Conservation (phyloP, 2,113 vertebrate species). For the Dromiciops gliroides region DNA sequence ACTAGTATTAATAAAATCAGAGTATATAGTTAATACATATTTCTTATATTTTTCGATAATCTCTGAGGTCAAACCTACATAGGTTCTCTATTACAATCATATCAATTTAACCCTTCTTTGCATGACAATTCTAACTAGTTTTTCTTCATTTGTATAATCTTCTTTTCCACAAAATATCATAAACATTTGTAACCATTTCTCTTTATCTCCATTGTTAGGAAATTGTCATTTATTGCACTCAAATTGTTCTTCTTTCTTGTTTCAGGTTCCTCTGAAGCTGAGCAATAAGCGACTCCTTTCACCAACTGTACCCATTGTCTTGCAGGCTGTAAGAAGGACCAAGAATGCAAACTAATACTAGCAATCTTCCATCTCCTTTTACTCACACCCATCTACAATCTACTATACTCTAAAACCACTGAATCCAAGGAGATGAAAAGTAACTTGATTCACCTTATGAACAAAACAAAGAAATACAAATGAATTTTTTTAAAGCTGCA, state of each 20-base stretch:
- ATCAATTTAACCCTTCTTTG: no score
- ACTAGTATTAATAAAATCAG: no score
- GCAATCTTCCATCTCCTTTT: no score
- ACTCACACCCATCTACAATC: no score
- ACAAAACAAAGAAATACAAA: conserved; percentile 15
- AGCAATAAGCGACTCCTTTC: conserved; percentile 13
- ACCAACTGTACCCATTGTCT: conserved; percentile 68
- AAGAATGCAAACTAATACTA: background rate
- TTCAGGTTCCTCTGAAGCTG: conserved; percentile 65
- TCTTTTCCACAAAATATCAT: conserved; percentile 6
- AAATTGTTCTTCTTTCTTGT: conserved; percentile 1
- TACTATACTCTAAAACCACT: background rate
- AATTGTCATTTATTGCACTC: conserved; percentile 53
- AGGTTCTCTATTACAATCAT: no score
- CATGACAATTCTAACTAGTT: conserved; percentile 36
- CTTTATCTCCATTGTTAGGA: conserved; percentile 15
- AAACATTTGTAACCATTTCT: background rate
- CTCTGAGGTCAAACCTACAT: no score
- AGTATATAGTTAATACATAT: no score
- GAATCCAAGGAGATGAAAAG: conserved; percentile 19
- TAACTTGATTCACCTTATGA: conserved; percentile 51
- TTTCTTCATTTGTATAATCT: background rate
- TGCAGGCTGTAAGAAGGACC: conserved; percentile 50
- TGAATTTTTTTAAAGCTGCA: rapidly evolving
- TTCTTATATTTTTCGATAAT: no score